phyloP scores from a whole-genome alignment of 2,888 invertebrate species.

The Hirtodrosophila trivittata region DNA sequence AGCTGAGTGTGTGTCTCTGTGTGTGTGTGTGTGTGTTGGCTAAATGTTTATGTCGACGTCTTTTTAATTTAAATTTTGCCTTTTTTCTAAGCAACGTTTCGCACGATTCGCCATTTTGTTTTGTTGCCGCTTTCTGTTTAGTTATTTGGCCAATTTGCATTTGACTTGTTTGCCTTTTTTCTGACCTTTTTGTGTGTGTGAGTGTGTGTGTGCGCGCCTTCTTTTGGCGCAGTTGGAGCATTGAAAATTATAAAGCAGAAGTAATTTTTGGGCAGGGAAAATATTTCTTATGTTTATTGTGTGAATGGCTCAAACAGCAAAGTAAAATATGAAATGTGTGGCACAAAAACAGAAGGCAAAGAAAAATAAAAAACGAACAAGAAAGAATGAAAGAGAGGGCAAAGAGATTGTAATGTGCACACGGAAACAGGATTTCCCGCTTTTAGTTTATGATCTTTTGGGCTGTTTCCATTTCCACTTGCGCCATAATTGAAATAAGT shows the following conservation, averaged over 20 bases:
- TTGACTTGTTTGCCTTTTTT: slow-evolving; percentile 33
- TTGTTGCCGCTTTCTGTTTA: slow-evolving; percentile 37
- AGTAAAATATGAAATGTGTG: slow-evolving; percentile 26
- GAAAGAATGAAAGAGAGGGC: background rate
- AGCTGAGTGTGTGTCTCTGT: slow-evolving; percentile 13
- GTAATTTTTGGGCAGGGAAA: slow-evolving; percentile 42
- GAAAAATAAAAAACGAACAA: slow-evolving; percentile 1
- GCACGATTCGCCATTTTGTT: slow-evolving; percentile 59
- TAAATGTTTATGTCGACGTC: slow-evolving; percentile 73
- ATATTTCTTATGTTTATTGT: slow-evolving; percentile 45
- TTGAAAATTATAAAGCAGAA: slow-evolving; percentile 52
- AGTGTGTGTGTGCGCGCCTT: slow-evolving; percentile 4
- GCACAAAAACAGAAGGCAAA: slow-evolving; percentile 2
- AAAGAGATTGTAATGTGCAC: slow-evolving; percentile 32
- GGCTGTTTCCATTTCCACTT: slow-evolving; percentile 12
- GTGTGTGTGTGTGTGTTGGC: slow-evolving; percentile 44
- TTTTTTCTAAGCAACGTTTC: slow-evolving; percentile 34
- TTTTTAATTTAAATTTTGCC: slow-evolving; percentile 74
- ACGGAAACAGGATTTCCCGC: slow-evolving; percentile 51
- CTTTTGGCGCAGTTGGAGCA: slow-evolving; percentile 17
- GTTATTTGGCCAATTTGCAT: slow-evolving; percentile 66
- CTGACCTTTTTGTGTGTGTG: slow-evolving; percentile 15
- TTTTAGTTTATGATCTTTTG: slow-evolving; percentile 48
- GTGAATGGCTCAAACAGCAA: slow-evolving; percentile 20
- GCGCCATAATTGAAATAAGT: slow-evolving; percentile 56